A percentile compares a stretch with the other conserved stretches of the same genome.
Evolutionary conservation across 2,113 vertebrate genomes (phyloP).

Genomic region (Lasiurus borealis): DNA sequence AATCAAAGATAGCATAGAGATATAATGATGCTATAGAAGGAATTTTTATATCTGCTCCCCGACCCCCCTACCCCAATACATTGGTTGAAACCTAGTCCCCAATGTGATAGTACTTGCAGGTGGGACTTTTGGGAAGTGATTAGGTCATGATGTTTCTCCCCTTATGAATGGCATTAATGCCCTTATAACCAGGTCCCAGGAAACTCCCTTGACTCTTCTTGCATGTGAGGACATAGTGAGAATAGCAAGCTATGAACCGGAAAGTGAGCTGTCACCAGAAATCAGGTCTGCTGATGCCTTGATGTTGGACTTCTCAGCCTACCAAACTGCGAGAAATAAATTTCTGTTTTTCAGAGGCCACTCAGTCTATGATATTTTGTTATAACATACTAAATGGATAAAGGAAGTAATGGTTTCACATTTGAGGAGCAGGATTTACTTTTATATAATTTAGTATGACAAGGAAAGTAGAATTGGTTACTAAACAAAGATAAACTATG

Average conservation of each 20-base stretch:
- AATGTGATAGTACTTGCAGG: neutral
- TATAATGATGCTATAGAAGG: neutral
- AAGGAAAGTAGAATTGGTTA: neutral
- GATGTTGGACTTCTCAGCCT: neutral
- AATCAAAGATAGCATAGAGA: neutral
- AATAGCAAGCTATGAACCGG: neutral
- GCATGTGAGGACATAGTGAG: neutral
- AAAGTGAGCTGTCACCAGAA: neutral
- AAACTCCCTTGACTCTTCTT: neutral
- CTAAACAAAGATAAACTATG: neutral
- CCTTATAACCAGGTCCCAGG: neutral
- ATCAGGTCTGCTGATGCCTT: neutral
- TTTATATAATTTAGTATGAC: neutral
- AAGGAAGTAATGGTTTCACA: neutral
- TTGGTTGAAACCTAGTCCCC: neutral
- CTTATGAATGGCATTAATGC: neutral
- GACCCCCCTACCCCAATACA: neutral
- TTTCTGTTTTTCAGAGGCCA: neutral
- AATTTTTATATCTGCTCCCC: neutral
- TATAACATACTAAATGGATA: neutral
- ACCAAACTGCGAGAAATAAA: neutral
- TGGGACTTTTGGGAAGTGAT: neutral
- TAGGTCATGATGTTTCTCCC: neutral
- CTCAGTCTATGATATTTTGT: neutral
- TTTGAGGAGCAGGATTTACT: neutral